Evolutionary conservation across 2,888 invertebrate genomes (phyloP).

Genomic region (Chymomyza amoena): DNA sequence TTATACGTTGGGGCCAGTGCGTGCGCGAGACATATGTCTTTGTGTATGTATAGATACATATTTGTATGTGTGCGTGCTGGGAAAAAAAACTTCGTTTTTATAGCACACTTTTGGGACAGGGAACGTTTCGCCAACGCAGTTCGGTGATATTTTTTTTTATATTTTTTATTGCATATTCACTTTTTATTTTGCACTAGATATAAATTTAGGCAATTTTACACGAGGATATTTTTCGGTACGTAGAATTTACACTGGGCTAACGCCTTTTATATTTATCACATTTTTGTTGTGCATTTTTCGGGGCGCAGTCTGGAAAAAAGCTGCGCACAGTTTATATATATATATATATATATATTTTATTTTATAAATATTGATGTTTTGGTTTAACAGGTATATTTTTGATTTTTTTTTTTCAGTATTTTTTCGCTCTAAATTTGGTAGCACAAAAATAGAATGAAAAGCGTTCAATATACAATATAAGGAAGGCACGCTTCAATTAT

Average conservation of each 20-base stretch:
- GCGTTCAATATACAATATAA: neutral
- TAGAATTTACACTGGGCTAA: neutral
- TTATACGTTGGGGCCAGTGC: constrained; percentile 3
- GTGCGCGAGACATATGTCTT: constrained; percentile 1
- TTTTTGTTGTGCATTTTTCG: neutral
- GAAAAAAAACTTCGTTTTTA: neutral
- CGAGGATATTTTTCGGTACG: neutral
- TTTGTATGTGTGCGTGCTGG: neutral
- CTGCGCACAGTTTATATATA: neutral
- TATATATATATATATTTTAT: neutral
- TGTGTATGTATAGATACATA: constrained; percentile 12
- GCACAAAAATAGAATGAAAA: neutral
- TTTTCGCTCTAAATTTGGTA: neutral
- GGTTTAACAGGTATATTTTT: neutral
- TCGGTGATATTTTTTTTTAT: neutral
- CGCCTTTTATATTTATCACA: neutral
- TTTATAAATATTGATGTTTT: neutral
- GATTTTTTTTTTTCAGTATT: constrained; percentile 5
- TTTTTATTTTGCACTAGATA: constrained; percentile 3
- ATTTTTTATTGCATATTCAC: constrained; percentile 2
- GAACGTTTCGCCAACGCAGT: neutral
- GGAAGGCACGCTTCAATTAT: constrained; percentile 10
- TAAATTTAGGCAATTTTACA: neutral
- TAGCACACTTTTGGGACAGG: constrained; percentile 2
- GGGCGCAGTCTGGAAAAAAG: neutral